Evolutionary conservation across 2,888 invertebrate species (phyloP), one percentile per base, ranked within the genome.

Genomic region (Plutella xylostella): DNA sequence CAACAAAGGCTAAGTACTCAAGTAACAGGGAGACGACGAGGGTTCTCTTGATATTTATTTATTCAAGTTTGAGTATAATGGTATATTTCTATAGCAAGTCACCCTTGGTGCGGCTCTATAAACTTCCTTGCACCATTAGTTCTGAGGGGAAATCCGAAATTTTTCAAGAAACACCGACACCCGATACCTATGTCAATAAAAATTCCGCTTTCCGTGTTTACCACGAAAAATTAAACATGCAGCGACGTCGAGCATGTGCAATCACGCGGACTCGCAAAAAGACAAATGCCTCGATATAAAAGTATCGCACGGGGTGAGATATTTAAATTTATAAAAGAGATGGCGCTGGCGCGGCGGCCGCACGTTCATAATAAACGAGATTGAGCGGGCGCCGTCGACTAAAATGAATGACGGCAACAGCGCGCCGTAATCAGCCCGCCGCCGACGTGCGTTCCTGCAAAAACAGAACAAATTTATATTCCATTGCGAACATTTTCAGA

Each of bases 301-400:
- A n/a, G n/a, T 65, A 65, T 66, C 56, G 67, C 56, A 56, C 51
- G 64, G 34, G 12, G 60, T 63, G 56, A 70, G 74, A 74, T 72
- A 73, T 68, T 65, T 68, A 69, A 72, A 75, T 66, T 68, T 66
- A 75, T 73, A 73, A 69, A 61, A 63, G 63, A 63, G 68, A 62
- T 6, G 65, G 65, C 64, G 60, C 66, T 60, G 55, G 54, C 51
- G 17, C 25, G 39, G 11, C 21, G 21, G 37, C 55, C 72, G 72
- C 72, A 68, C 70, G 77, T 72, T 72, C 71, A 73, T 79, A 77
- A 80, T 79, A 72, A 77, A 79, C 72, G 72, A 77, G 75, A 78
- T 77, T 76, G 79, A 79, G 77, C 71, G 68, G 73, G 72, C 68
- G 69, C 65, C 63, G 73, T 63, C 68, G 68, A 70, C 70, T 65